Evolutionary conservation across 2,888 invertebrate species (phyloP).

Genomic region (Leptopilina syphax): DNA sequence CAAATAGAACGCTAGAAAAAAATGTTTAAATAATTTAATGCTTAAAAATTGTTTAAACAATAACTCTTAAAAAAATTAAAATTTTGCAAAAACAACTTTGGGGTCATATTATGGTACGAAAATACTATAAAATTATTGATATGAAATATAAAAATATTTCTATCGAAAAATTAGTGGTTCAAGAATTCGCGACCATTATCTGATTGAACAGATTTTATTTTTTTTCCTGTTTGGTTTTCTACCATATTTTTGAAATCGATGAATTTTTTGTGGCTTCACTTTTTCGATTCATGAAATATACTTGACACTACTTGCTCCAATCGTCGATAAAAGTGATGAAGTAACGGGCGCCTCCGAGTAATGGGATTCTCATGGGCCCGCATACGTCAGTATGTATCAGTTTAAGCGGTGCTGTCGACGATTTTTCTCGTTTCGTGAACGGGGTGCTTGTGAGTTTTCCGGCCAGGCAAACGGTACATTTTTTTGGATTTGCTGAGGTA

Average conservation of each 20-base stretch:
- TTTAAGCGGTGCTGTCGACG: background rate
- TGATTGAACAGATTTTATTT: background rate
- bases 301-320: background rate
- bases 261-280: background rate
- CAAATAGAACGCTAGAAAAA: no score
- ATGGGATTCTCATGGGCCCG: no score
- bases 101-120: no score
- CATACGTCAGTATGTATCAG: background rate
- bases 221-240: background rate
- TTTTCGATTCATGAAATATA: background rate
- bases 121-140: no score
- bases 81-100: no score
- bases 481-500: background rate
- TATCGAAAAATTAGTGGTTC: no score
- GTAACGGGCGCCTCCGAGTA: background rate
- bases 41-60: no score
- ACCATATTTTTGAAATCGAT: background rate
- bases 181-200: background rate
- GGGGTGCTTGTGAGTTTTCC: background rate
- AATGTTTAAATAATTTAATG: no score
- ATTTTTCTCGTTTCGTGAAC: background rate
- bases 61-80: no score
- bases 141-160: no score
- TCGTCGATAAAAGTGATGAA: background rate
- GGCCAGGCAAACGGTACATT: background rate